phyloP scores from a whole-genome alignment of 2,888 invertebrate species.

The Megaustenia siamemsis region DNA sequence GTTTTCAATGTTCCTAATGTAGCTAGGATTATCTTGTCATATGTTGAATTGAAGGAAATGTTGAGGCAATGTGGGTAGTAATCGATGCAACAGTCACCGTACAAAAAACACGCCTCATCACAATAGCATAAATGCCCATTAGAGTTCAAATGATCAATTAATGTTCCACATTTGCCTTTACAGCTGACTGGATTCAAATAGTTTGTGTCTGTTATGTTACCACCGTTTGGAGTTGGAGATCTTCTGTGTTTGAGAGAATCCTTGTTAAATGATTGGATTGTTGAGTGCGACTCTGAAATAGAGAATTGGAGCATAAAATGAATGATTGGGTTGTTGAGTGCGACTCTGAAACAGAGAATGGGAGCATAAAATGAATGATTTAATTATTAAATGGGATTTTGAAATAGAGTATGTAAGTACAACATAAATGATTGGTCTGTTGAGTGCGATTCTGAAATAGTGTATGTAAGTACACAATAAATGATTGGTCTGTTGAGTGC shows the following conservation, averaged over 20 bases:
- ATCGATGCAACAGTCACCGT: slow-evolving; percentile 55
- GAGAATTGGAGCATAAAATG: neutral
- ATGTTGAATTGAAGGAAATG: slow-evolving; percentile 7
- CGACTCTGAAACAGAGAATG: neutral
- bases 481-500: no score
- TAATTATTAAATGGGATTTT: neutral
- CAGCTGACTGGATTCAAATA: neutral
- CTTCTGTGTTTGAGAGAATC: neutral
- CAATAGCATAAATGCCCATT: slow-evolving; percentile 36
- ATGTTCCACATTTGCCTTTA: slow-evolving; percentile 3
- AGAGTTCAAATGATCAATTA: neutral
- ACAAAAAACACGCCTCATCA: slow-evolving; percentile 47
- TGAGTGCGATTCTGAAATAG: neutral
- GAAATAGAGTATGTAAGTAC: no score
- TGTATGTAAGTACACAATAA: no score
- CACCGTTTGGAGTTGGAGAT: neutral
- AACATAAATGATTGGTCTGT: neutral
- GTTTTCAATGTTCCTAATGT: neutral
- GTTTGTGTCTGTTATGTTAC: neutral
- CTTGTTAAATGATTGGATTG: neutral
- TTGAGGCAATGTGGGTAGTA: slow-evolving; percentile 52
- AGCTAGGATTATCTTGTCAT: neutral
- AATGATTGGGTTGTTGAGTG: neutral
- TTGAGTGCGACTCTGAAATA: neutral
- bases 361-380: neutral